Base-by-base conservation (phyloP, 2,797 vertebrate genomes). In the Falco columbarius region DNA sequence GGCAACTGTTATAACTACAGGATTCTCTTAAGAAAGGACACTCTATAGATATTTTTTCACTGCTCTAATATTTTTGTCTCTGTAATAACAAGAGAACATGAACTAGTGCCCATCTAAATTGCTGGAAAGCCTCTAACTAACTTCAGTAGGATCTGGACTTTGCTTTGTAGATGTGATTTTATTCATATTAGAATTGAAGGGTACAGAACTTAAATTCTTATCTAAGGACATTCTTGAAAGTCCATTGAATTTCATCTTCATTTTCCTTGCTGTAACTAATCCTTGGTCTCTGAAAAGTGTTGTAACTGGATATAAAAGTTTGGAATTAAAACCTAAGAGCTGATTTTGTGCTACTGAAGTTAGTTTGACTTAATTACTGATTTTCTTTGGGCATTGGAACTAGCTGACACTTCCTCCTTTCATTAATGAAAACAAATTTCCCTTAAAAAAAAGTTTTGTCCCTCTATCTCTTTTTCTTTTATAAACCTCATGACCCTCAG, bases 1-100 rank as follows among this genome's bases (percentile, higher is more conserved):
- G 90, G 95, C 96, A 97, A 97, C 86, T 98, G 96, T 97, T 97
- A 86, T 90, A 97, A 95, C 89, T 97, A 93, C 96, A 97, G 89
- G 86, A 95, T 96, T 98, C 86, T 95, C 89, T 89, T 89, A 68
- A 92, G 91, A 96, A 96, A 95, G 36, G 93, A 95, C 81, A 88
- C 79, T 97, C 94, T 95, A 66, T 81, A 97, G 67, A 61, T 83
- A 70, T 80, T 81, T 94, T 91, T 94, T 87, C 65, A 68, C 59
- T 90, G 23, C 83, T 96, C 18, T 91, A 76, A 44, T 61, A 27
- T 68, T 86, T 86, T 95, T 79, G 23, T 91, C n/a, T 79, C 29
- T 91, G 8, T 59, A 81, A 68, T 74, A 84, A 58, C 26, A 94
- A 44, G n/a, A 42, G 52, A 90, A 82, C 18, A 5, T 84, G 40